Conservation (phyloP, 2,113 vertebrate genomes). For the Aphelocoma coerulescens region DNA sequence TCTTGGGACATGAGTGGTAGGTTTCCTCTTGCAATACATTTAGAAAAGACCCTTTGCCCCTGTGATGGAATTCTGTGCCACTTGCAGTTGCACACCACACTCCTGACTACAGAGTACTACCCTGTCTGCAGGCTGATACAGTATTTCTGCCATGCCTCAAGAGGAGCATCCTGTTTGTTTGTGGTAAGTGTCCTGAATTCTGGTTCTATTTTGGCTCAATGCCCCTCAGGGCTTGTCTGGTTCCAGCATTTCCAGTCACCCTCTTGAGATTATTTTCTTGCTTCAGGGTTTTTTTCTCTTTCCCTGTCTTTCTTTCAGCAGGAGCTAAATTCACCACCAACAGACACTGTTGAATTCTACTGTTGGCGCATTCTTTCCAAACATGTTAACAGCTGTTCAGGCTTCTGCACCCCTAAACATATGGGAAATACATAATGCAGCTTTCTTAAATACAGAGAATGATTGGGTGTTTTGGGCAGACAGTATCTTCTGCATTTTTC, state of each 20-base stretch:
- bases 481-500: background rate
- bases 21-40: background rate
- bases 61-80: background rate
- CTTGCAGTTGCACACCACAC: background rate
- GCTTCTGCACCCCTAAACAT: background rate
- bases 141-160: background rate
- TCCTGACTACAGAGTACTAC: background rate
- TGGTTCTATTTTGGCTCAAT: accelerated
- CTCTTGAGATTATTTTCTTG: background rate
- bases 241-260: background rate
- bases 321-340: background rate
- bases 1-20: background rate
- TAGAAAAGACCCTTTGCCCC: background rate
- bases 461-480: accelerated
- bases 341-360: background rate
- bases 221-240: background rate
- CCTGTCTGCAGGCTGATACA: background rate
- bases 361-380: background rate
- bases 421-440: background rate
- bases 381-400: background rate
- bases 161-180: background rate
- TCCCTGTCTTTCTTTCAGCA: background rate
- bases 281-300: background rate
- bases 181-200: background rate
- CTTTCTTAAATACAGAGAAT: background rate